phyloP scores from a whole-genome alignment of 2,888 invertebrate genomes.

The Cybosia mesomella region DNA sequence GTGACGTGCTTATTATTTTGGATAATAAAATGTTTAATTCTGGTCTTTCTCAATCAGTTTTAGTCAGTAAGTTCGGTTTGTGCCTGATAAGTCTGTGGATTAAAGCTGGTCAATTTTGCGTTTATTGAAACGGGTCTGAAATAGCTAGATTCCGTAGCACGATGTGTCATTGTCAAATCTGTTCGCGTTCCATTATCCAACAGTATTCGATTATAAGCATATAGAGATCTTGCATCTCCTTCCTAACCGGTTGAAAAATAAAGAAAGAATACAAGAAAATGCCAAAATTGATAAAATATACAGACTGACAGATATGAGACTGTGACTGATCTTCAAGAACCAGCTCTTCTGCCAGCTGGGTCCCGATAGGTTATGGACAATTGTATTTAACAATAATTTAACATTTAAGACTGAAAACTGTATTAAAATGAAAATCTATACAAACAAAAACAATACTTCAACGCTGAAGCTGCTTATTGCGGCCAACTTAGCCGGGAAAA shows the following conservation, averaged over 20 bases:
- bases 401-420: slow-evolving; percentile 51
- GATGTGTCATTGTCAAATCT: not conserved
- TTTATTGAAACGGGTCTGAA: not conserved
- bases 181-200: not conserved
- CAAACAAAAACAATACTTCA: slow-evolving; percentile 92
- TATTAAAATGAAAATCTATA: slow-evolving; percentile 89
- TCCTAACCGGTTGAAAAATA: not conserved
- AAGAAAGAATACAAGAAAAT: not conserved
- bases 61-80: too few species aligned
- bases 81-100: too few species aligned
- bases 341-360: slow-evolving; percentile 48
- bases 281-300: not conserved
- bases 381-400: slow-evolving; percentile 39
- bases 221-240: not conserved
- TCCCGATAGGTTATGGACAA: slow-evolving; percentile 50
- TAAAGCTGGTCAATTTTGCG: too few species aligned
- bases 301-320: not conserved
- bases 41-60: too few species aligned
- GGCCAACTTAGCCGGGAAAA: slow-evolving; percentile 88
- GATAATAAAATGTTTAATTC: too few species aligned
- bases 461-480: slow-evolving; percentile 91
- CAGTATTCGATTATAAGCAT: not conserved
- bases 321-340: not conserved
- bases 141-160: not conserved
- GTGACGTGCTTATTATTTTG: too few species aligned